Evolutionary conservation across 2,113 vertebrate species (phyloP).

Genomic region (Cinclus mexicanus): DNA sequence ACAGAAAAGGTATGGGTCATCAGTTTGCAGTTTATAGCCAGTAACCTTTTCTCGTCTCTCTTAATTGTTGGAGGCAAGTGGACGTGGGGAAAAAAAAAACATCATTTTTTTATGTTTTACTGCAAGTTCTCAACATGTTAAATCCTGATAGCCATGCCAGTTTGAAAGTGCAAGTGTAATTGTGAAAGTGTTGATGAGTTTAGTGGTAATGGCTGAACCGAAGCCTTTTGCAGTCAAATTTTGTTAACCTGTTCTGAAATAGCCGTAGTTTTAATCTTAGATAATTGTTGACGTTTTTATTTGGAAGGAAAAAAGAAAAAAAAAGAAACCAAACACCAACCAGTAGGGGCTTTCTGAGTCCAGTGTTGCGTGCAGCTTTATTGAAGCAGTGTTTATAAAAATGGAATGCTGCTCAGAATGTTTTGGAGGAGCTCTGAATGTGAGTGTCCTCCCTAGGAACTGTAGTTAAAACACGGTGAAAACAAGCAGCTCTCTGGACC

Average conservation of each 20-base stretch:
- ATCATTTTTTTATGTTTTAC: background rate
- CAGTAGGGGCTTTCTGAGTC: background rate
- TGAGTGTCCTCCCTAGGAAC: background rate
- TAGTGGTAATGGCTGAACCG: background rate
- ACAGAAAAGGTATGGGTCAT: background rate
- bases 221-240: background rate
- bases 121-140: background rate
- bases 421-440: background rate
- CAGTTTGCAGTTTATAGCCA: too few species aligned
- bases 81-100: background rate
- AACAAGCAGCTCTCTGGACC: background rate
- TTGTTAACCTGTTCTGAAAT: background rate
- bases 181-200: background rate
- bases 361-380: background rate
- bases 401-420: fast-evolving
- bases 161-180: background rate
- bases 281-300: background rate
- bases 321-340: too few species aligned
- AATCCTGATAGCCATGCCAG: background rate
- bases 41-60: background rate
- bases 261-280: background rate
- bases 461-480: background rate
- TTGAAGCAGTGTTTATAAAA: background rate
- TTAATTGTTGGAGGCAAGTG: background rate
- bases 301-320: too few species aligned